Evolutionary conservation across 92 coral and sea anemone species (phyloP).

Genomic region (Porites cylindrica): DNA sequence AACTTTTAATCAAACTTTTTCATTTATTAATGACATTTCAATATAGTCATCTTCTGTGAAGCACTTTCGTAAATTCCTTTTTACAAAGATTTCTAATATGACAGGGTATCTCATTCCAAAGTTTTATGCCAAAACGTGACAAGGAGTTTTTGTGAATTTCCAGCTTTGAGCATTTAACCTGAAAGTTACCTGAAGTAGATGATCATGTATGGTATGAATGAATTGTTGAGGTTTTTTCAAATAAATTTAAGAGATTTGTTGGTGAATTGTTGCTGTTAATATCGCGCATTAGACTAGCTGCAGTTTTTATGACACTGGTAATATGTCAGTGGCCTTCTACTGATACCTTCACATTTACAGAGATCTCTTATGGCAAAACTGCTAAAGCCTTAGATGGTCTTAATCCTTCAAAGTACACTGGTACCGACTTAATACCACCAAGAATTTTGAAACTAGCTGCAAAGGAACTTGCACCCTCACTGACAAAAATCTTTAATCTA

Average conservation of each 20-base stretch:
- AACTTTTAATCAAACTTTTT: neutral
- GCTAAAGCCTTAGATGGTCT: neutral
- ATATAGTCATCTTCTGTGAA: too few species aligned
- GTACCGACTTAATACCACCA: neutral
- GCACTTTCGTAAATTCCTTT: neutral
- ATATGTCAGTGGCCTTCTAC: neutral
- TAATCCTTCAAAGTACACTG: neutral
- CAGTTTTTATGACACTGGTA: too few species aligned
- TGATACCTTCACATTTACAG: neutral
- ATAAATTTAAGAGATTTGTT: too few species aligned
- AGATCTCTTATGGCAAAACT: neutral
- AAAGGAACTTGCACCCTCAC: neutral
- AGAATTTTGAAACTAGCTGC: neutral
- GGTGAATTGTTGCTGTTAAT: too few species aligned
- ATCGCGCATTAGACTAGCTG: too few species aligned
- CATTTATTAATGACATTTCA: too few species aligned
- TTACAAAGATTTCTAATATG: neutral
- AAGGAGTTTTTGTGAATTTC: neutral
- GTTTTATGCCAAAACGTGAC: neutral
- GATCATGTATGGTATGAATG: too few species aligned
- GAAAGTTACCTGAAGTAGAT: too few species aligned
- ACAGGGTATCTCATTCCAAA: neutral
- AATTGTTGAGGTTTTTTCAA: too few species aligned
- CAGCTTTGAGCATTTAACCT: too few species aligned
- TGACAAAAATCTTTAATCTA: neutral